Conservation (phyloP, 2,888 invertebrate genomes). For the Toxonevra muliebris region DNA sequence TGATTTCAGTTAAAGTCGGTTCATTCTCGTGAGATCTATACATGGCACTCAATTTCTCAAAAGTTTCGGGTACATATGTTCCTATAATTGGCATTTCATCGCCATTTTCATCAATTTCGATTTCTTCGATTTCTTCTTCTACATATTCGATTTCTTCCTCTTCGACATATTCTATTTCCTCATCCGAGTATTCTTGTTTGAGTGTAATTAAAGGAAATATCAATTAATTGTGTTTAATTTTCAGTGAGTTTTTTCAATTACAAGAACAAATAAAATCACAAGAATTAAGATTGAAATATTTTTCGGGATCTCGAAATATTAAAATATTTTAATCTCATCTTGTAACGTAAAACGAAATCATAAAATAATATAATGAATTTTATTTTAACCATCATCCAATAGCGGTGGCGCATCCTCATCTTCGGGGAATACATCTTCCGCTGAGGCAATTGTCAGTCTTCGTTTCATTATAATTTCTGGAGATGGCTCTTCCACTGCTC, state of each 20-base stretch:
- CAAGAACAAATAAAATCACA: no score
- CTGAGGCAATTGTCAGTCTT: slow-evolving; percentile 59
- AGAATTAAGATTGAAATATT: no score
- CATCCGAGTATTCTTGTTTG: slow-evolving; percentile 55
- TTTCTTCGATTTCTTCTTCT: slow-evolving; percentile 45
- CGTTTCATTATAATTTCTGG: slow-evolving; percentile 53
- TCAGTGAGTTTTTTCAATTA: no score
- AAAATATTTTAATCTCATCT: no score
- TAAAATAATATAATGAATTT: background rate
- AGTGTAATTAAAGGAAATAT: no score
- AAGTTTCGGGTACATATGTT: slow-evolving; percentile 57
- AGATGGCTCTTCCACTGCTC: slow-evolving; percentile 35
- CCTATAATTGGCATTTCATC: slow-evolving; percentile 39
- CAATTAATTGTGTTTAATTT: no score
- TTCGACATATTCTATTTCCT: slow-evolving; percentile 56
- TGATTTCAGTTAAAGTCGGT: background rate
- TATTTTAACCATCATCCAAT: slow-evolving; percentile 55
- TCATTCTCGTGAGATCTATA: slow-evolving; percentile 48
- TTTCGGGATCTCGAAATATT: no score
- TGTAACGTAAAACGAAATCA: no score
- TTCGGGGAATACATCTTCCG: slow-evolving; percentile 56
- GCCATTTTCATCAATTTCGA: slow-evolving; percentile 41
- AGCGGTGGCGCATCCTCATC: slow-evolving; percentile 53
- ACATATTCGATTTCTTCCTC: slow-evolving; percentile 60
- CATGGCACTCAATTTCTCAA: slow-evolving; percentile 59